Evolutionary conservation across 2,113 vertebrate genomes (phyloP).

Genomic region (Otolemur garnettii): DNA sequence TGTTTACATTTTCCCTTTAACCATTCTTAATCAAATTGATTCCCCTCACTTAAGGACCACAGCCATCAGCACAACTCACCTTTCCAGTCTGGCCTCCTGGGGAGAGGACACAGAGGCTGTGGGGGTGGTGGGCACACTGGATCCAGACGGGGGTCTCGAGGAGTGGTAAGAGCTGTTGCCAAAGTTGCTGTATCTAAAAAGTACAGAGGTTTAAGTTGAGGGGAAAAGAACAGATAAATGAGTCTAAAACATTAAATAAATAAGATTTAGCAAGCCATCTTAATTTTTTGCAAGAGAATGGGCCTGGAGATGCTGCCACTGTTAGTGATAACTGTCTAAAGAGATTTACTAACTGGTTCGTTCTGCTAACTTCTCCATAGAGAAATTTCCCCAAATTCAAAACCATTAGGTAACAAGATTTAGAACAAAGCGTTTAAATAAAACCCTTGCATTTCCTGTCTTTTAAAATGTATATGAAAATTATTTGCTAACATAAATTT

Average conservation of each 20-base stretch:
- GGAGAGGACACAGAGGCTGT: conserved; percentile 84
- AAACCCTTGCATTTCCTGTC: background rate
- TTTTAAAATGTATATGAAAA: background rate
- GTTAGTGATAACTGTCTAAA: background rate
- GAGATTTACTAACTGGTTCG: conserved; percentile 57
- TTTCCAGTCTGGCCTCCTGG: conserved; percentile 91
- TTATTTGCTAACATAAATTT: conserved; percentile 59
- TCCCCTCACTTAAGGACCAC: background rate
- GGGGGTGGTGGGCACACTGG: conserved; percentile 85
- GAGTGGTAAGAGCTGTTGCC: conserved; percentile 87
- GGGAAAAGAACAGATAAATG: conserved; percentile 63
- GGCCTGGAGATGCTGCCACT: background rate
- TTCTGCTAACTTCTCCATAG: conserved; percentile 34
- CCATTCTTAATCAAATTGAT: background rate
- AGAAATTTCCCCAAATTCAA: conserved; percentile 55
- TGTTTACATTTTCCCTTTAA: background rate
- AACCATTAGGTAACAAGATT: conserved; percentile 13
- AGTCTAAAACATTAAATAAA: conserved; percentile 30
- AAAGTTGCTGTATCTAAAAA: conserved; percentile 89
- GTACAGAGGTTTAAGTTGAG: conserved; percentile 7
- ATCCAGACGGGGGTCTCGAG: conserved; percentile 86
- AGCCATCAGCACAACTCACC: conserved; percentile 84
- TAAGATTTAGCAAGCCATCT: background rate
- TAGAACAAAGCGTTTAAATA: conserved; percentile 31
- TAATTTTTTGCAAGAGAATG: conserved; percentile 23